Percentiles rank a stretch among this genome's conserved stretches.
Conservation (phyloP, 2,888 invertebrate species). For the Sesamia inferens region DNA sequence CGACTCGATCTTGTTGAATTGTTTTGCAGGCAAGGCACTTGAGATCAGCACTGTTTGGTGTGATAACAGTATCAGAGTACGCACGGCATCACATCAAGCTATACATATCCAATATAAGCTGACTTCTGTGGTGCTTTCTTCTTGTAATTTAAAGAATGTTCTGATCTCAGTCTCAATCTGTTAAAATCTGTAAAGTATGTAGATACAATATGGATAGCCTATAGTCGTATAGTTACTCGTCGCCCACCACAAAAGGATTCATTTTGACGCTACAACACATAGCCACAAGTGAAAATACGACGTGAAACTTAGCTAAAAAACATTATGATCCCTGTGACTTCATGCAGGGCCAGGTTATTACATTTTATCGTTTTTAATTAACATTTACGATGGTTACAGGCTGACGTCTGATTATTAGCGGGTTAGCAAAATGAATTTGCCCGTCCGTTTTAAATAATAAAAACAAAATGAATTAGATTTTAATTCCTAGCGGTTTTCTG, state of each 20-base stretch:
- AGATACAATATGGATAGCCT: slow-evolving; percentile 18
- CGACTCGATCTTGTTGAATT: too few relatives aligned
- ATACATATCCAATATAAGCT: too few relatives aligned
- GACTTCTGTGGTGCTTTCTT: too few relatives aligned
- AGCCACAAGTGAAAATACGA: slow-evolving; percentile 17
- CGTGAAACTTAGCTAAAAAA: slow-evolving; percentile 4
- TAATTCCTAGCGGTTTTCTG: slow-evolving; percentile 35
- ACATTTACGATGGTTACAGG: slow-evolving; percentile 30
- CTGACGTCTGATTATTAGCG: slow-evolving; percentile 26
- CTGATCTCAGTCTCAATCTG: too few relatives aligned
- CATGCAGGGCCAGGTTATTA: slow-evolving; percentile 8
- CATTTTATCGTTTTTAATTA: slow-evolving; percentile 54
- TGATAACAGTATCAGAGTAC: too few relatives aligned
- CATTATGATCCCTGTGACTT: slow-evolving; percentile 4
- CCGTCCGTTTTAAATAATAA: too few relatives aligned
- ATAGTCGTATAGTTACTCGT: slow-evolving; percentile 49
- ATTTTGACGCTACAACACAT: slow-evolving; percentile 32
- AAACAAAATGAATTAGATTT: slow-evolving; percentile 43
- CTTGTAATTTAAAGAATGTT: too few relatives aligned
- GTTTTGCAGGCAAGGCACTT: too few relatives aligned
- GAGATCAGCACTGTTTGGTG: too few relatives aligned
- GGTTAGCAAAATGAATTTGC: slow-evolving; percentile 27
- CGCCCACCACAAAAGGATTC: slow-evolving; percentile 62
- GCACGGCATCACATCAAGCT: too few relatives aligned
- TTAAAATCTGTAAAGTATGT: background rate